phyloP scores from a whole-genome alignment of 2,888 invertebrate genomes.

The Nephrotoma appendiculata region DNA sequence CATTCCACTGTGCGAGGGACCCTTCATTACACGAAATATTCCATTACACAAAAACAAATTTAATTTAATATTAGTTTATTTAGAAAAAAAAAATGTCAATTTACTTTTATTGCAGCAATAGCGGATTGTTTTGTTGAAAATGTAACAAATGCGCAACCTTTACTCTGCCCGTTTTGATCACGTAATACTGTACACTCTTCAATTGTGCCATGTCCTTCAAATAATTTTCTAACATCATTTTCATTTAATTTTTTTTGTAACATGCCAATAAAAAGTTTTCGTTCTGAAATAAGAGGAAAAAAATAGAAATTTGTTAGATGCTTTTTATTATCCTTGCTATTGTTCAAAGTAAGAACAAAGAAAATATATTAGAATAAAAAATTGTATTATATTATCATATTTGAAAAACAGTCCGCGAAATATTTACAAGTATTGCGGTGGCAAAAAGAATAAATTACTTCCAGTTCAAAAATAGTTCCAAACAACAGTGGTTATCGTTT shows the following conservation, averaged over 20 bases:
- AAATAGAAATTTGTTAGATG: background rate
- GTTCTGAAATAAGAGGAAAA: slow-evolving; percentile 45
- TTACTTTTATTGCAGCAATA: slow-evolving; percentile 88
- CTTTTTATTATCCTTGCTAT: background rate
- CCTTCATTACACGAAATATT: no score
- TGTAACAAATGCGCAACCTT: slow-evolving; percentile 99
- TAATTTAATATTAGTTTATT: background rate
- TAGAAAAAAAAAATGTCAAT: background rate
- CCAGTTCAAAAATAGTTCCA: no score
- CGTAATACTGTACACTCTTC: slow-evolving; percentile 97
- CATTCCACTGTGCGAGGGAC: no score
- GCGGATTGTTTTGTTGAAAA: slow-evolving; percentile 96
- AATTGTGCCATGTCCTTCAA: slow-evolving; percentile 85
- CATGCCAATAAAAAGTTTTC: slow-evolving; percentile 98
- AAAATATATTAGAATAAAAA: background rate
- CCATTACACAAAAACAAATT: background rate
- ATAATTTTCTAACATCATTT: slow-evolving; percentile 85
- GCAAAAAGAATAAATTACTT: no score
- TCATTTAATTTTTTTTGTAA: slow-evolving; percentile 90
- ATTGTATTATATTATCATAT: background rate
- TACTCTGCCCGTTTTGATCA: slow-evolving; percentile 89
- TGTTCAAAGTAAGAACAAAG: background rate
- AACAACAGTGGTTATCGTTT: no score
- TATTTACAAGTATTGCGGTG: background rate
- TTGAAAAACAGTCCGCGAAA: background rate